These are phyloP conservation scores for Boloria selene DNA, from an alignment of 2,888 invertebrate genomes.

Conservation along the genomic window DNA sequence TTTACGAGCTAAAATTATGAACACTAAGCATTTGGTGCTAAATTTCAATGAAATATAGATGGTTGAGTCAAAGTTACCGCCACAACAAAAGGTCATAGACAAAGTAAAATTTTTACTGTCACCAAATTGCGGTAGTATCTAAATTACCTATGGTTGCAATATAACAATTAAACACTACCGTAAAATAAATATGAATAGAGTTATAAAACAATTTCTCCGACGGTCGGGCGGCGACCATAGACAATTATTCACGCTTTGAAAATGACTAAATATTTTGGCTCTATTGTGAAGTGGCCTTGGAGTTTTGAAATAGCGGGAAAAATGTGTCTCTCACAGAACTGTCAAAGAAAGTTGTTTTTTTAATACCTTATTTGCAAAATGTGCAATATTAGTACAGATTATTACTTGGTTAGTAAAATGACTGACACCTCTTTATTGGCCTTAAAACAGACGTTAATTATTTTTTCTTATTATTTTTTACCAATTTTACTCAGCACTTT, in stretches of 20 bases:
- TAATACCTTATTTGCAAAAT: slow-evolving; percentile 21
- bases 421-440: background rate
- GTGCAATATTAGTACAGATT: slow-evolving; percentile 24
- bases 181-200: slow-evolving; percentile 58
- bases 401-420: slow-evolving; percentile 4
- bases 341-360: slow-evolving; percentile 26
- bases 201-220: slow-evolving; percentile 56
- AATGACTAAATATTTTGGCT: slow-evolving; percentile 55
- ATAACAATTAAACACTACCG: slow-evolving; percentile 70
- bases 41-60: slow-evolving; percentile 35
- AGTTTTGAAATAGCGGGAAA: slow-evolving; percentile 18
- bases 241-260: slow-evolving; percentile 45
- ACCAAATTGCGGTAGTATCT: slow-evolving; percentile 61
- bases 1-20: slow-evolving; percentile 28
- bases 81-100: slow-evolving; percentile 45
- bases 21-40: slow-evolving; percentile 19
- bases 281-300: slow-evolving; percentile 45
- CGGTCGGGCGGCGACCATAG: slow-evolving; percentile 39
- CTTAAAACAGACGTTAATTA: no score
- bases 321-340: slow-evolving; percentile 3
- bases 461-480: no score
- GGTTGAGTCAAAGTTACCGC: slow-evolving; percentile 41
- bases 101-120: slow-evolving; percentile 46
- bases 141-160: slow-evolving; percentile 65
- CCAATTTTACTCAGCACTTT: no score